Evolutionary conservation across 2,888 invertebrate genomes (phyloP).

Genomic region (Sceliomorpha sp.): DNA sequence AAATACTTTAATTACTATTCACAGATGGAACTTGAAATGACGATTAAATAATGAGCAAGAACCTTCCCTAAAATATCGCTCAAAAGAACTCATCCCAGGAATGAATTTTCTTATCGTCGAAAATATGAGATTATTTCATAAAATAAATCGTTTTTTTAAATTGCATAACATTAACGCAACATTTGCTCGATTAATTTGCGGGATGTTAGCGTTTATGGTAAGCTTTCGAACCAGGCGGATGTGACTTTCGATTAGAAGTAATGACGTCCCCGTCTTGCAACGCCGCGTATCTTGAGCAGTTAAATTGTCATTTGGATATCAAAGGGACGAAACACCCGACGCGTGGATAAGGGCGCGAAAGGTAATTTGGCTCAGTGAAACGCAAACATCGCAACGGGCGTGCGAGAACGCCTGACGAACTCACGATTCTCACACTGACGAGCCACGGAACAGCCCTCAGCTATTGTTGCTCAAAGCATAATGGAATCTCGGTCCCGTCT

Average conservation of each 20-base stretch:
- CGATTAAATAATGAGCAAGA: too few species aligned
- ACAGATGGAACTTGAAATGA: constrained; percentile 3
- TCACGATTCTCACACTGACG: constrained; percentile 76
- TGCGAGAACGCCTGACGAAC: constrained; percentile 68
- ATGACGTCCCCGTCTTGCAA: constrained; percentile 31
- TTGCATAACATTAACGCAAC: too few species aligned
- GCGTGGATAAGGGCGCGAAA: constrained; percentile 77
- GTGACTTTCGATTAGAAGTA: constrained; percentile 52
- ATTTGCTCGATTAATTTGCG: constrained; percentile 34
- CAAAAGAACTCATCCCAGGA: too few species aligned
- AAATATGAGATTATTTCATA: too few species aligned
- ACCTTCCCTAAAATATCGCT: too few species aligned
- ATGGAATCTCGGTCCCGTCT: constrained; percentile 78
- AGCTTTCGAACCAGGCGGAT: constrained; percentile 35
- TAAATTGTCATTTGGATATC: constrained; percentile 81
- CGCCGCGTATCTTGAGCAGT: constrained; percentile 68
- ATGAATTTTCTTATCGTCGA: too few species aligned
- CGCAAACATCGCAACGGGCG: constrained; percentile 73
- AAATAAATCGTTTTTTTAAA: too few species aligned
- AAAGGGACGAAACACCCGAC: constrained; percentile 76
- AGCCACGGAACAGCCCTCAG: constrained; percentile 78
- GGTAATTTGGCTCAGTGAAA: constrained; percentile 79
- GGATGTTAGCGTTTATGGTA: constrained; percentile 36
- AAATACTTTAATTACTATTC: constrained; percentile 1
- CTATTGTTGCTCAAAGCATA: constrained; percentile 80